Evolutionary conservation across 1,140 invertebrate genomes (phyloP).

Genomic region (Leptinotarsa texana): DNA sequence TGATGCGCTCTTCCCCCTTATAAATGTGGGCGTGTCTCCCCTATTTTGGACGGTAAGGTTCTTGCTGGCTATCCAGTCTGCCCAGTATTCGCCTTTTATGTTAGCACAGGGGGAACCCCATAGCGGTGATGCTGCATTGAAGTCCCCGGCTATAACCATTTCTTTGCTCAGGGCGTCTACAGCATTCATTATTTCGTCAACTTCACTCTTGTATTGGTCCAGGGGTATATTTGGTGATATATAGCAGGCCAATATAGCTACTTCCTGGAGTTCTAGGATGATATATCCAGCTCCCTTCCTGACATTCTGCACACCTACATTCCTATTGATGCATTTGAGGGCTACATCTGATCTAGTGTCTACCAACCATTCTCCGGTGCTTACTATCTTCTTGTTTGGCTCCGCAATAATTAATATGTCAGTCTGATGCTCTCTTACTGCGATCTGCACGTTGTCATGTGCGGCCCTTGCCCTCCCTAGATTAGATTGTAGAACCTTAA

Average conservation of each 20-base stretch:
- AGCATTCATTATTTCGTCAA: background rate
- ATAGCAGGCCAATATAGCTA: background rate
- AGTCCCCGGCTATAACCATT: background rate
- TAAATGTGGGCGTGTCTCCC: background rate
- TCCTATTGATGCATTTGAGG: background rate
- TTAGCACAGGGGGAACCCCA: background rate
- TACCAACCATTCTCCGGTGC: background rate
- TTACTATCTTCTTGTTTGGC: background rate
- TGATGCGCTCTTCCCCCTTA: background rate
- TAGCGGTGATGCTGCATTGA: background rate
- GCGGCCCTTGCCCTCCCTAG: too few relatives aligned
- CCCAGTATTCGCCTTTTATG: background rate
- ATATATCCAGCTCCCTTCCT: background rate
- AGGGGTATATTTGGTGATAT: background rate
- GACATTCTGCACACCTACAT: background rate
- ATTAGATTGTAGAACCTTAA: too few relatives aligned
- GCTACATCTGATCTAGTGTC: background rate
- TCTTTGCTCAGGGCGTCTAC: background rate
- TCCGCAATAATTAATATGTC: background rate
- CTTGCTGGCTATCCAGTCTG: background rate
- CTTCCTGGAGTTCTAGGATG: background rate
- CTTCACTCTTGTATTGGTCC: background rate
- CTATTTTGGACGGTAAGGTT: background rate
- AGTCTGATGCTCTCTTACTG: too few relatives aligned
- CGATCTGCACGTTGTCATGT: too few relatives aligned